phyloP scores from a whole-genome alignment of 2,113 vertebrate genomes.

The Nycticorax nycticorax region DNA sequence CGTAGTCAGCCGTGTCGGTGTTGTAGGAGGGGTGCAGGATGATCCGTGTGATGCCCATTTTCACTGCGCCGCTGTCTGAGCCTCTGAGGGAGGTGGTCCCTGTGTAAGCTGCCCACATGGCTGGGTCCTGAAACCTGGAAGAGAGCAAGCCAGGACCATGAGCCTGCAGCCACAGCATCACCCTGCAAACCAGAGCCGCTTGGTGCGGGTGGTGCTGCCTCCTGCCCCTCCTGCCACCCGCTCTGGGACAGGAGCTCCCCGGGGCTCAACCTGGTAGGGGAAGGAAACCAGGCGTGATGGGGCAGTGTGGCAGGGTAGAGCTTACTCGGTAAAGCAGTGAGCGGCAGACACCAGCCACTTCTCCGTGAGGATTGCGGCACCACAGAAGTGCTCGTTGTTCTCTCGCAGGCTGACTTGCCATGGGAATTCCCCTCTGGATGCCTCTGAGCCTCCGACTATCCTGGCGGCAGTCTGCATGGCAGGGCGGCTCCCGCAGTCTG shows the following conservation, averaged over 20 bases:
- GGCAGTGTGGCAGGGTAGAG: neutral
- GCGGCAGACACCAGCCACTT: slow-evolving; percentile 92
- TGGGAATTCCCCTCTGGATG: slow-evolving; percentile 85
- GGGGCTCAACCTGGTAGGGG: too few species aligned
- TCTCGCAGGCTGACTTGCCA: slow-evolving; percentile 94
- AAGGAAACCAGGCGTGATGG: accelerated
- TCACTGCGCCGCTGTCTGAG: slow-evolving; percentile 56
- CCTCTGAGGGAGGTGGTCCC: slow-evolving; percentile 80
- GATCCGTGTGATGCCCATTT: slow-evolving; percentile 79
- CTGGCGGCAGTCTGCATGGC: slow-evolving; percentile 78
- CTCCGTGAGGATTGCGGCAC: slow-evolving; percentile 82
- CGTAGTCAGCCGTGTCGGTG: slow-evolving; percentile 80
- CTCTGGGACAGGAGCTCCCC: neutral
- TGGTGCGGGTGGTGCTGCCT: neutral
- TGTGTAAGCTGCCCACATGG: slow-evolving; percentile 83
- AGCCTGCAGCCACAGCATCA: neutral
- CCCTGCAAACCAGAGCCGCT: neutral
- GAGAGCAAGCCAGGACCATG: accelerated
- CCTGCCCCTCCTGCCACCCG: neutral
- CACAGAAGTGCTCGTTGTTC: slow-evolving; percentile 84
- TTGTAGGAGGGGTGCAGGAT: slow-evolving; percentile 83
- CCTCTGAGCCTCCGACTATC: slow-evolving; percentile 87
- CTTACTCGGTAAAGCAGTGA: slow-evolving; percentile 92
- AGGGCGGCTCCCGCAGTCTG: slow-evolving; percentile 87
- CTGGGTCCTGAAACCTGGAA: slow-evolving; percentile 73